These are phyloP conservation scores for Xylota segnis DNA, from an alignment of 2,888 invertebrate genomes.

Conservation along the genomic window DNA sequence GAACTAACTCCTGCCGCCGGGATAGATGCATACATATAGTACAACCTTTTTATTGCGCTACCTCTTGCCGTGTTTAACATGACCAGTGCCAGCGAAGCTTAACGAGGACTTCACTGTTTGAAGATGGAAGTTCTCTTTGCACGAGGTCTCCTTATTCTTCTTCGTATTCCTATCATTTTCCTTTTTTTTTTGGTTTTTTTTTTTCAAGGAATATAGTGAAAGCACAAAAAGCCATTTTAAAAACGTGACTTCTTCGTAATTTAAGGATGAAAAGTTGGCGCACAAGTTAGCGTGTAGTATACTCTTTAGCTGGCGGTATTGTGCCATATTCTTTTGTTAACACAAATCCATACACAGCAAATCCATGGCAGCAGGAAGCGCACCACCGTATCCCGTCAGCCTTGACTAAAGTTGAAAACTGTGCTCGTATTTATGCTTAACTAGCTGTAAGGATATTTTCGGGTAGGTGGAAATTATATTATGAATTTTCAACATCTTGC, in stretches of 20 bases:
- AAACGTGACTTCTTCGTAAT: constrained; percentile 75
- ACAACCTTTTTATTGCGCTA: constrained; percentile 33
- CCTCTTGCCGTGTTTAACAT: constrained; percentile 63
- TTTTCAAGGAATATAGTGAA: constrained; percentile 32
- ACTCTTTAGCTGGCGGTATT: constrained; percentile 10
- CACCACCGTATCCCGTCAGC: background rate
- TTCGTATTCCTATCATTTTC: constrained; percentile 24
- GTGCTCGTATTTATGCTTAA: constrained; percentile 63
- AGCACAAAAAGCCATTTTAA: constrained; percentile 69
- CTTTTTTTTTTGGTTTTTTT: no score
- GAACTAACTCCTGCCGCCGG: background rate
- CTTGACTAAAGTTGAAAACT: background rate
- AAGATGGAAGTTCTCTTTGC: constrained; percentile 58
- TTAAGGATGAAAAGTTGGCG: constrained; percentile 67
- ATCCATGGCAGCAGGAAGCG: background rate
- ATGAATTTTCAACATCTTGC: constrained; percentile 78
- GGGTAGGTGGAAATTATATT: constrained; percentile 70
- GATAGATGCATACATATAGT: constrained; percentile 5
- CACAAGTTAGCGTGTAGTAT: constrained; percentile 49
- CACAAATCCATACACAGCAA: constrained; percentile 37
- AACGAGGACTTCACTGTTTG: constrained; percentile 67
- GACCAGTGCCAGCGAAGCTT: constrained; percentile 72
- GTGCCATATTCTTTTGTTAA: constrained; percentile 31
- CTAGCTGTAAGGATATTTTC: constrained; percentile 71
- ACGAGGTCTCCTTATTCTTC: constrained; percentile 33